These are phyloP conservation scores for Didymodactylos carnosus DNA, from an alignment of 2,888 invertebrate genomes.

Conservation along the genomic window DNA sequence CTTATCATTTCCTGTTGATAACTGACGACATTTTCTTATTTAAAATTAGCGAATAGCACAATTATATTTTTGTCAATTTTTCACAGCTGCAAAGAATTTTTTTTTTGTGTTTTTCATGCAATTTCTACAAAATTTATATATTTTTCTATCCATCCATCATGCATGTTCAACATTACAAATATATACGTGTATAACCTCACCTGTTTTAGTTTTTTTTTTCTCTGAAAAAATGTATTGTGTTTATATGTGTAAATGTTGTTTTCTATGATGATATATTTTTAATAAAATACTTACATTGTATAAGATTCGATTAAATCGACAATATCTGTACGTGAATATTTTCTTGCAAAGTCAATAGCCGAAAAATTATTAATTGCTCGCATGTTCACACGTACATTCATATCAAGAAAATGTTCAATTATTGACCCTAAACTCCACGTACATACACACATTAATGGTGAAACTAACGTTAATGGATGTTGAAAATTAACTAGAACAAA, in stretches of 20 bases:
- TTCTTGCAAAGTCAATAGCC: background rate
- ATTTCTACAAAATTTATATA: too few species aligned
- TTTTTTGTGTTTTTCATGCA: background rate
- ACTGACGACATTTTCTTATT: too few species aligned
- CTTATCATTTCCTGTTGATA: too few species aligned
- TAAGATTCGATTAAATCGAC: background rate
- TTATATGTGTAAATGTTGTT: background rate
- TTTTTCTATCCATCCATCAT: too few species aligned
- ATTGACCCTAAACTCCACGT: background rate
- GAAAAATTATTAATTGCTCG: background rate
- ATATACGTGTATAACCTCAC: too few species aligned
- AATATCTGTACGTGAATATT: background rate
- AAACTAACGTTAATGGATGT: background rate
- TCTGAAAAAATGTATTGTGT: too few species aligned
- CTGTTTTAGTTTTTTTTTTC: too few species aligned
- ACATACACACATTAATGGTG: background rate
- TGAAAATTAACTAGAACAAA: background rate
- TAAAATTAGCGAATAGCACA: too few species aligned
- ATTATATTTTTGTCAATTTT: too few species aligned
- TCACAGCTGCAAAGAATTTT: too few species aligned
- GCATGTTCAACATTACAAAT: too few species aligned
- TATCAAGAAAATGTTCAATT: background rate
- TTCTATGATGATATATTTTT: background rate
- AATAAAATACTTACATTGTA: background rate
- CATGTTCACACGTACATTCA: background rate